Evolutionary conservation across 2,797 vertebrate genomes (phyloP).

Genomic region (Gambelia wislizenii): DNA sequence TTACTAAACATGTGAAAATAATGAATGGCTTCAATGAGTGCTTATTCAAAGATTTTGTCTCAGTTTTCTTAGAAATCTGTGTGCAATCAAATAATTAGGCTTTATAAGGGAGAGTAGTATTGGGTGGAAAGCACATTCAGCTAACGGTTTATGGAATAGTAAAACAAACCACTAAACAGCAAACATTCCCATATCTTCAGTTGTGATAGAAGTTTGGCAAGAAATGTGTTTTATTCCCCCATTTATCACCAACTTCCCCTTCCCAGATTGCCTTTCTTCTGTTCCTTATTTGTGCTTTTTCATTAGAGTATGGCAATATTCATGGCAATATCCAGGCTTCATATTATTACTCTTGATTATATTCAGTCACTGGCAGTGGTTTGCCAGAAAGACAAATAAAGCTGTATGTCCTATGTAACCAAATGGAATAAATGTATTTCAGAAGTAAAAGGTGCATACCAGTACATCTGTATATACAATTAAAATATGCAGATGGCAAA

Average conservation of each 20-base stretch:
- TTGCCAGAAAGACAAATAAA: slow-evolving; percentile 65
- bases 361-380: slow-evolving; percentile 54
- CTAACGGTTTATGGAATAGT: neutral
- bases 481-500: slow-evolving; percentile 51
- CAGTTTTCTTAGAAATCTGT: slow-evolving; percentile 52
- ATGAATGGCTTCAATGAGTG: neutral
- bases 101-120: slow-evolving; percentile 19
- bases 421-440: slow-evolving; percentile 53
- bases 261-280: slow-evolving; percentile 74
- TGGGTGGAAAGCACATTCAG: neutral
- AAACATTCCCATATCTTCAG: slow-evolving; percentile 80
- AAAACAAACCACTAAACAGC: slow-evolving; percentile 74
- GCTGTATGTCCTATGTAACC: slow-evolving; percentile 56
- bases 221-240: neutral
- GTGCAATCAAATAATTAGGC: slow-evolving; percentile 48
- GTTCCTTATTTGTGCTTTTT: slow-evolving; percentile 80
- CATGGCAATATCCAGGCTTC: slow-evolving; percentile 83
- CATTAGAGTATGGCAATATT: slow-evolving; percentile 82
- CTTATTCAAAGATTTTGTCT: neutral
- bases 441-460: slow-evolving; percentile 47
- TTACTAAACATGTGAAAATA: neutral
- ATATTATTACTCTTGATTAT: slow-evolving; percentile 59
- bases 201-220: slow-evolving; percentile 68
- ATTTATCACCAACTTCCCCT: slow-evolving; percentile 46
- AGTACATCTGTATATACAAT: neutral